These are phyloP conservation scores for Excalfactoria chinensis DNA, from an alignment of 2,113 vertebrate species.

Conservation along the genomic window DNA sequence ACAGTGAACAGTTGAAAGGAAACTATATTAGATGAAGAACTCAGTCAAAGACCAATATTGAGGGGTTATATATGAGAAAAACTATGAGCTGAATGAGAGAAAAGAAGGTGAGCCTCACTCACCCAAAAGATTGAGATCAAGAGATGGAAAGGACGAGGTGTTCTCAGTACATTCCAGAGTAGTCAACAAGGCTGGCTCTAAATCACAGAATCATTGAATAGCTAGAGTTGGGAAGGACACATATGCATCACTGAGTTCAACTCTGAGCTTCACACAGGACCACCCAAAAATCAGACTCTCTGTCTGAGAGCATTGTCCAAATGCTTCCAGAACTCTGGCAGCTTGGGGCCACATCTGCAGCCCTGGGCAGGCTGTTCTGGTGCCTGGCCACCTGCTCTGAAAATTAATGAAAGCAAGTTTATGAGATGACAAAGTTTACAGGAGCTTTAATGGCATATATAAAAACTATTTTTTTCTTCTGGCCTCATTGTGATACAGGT, in stretches of 20 bases:
- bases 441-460: not conserved
- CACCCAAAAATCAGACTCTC: no score
- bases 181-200: not conserved
- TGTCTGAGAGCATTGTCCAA: no score
- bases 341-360: no score
- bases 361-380: no score
- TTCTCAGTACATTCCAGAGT: not conserved
- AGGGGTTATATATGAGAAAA: not conserved
- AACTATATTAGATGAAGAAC: not conserved
- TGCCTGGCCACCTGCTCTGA: not conserved
- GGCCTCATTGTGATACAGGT: not conserved
- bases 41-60: not conserved
- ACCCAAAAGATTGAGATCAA: not conserved
- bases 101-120: not conserved
- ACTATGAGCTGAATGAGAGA: not conserved
- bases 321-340: no score
- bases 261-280: no score
- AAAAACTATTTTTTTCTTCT: not conserved
- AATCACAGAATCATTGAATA: no score
- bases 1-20: not conserved
- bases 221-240: no score
- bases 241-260: no score
- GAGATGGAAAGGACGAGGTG: not conserved
- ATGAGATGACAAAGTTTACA: not conserved
- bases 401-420: not conserved